Percentiles rank a stretch among this genome's conserved stretches.
These are phyloP conservation scores for Caenorhabditis afra DNA, from an alignment of 2,888 invertebrate genomes.

Conservation along the genomic window DNA sequence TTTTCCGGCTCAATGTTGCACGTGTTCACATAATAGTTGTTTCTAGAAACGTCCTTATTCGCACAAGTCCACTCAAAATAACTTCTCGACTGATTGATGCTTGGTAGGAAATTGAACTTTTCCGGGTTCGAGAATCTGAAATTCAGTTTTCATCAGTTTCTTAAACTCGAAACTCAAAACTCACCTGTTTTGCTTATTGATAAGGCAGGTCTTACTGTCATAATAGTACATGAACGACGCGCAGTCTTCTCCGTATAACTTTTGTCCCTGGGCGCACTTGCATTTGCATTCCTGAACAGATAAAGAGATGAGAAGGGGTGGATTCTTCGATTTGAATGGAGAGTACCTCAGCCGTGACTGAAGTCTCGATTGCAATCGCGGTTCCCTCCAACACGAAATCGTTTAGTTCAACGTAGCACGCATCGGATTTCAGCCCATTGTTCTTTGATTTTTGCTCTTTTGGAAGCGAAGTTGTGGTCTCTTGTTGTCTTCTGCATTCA, in stretches of 20 bases:
- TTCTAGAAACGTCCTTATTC: constrained; percentile 62
- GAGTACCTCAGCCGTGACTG: constrained; percentile 60
- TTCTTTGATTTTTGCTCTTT: constrained; percentile 25
- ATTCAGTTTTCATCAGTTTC: not conserved
- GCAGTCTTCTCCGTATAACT: constrained; percentile 75
- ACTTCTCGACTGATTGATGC: constrained; percentile 65
- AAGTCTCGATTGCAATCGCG: constrained; percentile 76
- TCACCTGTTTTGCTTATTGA: constrained; percentile 79
- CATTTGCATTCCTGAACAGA: constrained; percentile 59
- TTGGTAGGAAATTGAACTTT: constrained; percentile 75
- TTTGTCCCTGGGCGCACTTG: constrained; percentile 59
- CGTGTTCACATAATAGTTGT: constrained; percentile 46
- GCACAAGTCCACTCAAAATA: constrained; percentile 79
- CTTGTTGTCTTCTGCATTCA: constrained; percentile 23
- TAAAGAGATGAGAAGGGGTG: not conserved
- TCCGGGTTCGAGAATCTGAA: constrained; percentile 77
- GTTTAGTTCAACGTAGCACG: constrained; percentile 77
- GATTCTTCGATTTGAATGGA: not conserved
- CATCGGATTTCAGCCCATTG: constrained; percentile 67
- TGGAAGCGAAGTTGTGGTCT: constrained; percentile 3
- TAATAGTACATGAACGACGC: constrained; percentile 78
- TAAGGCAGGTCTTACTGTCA: constrained; percentile 77
- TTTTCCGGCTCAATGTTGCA: constrained; percentile 45
- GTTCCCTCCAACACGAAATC: constrained; percentile 78
- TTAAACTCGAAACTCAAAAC: not conserved